A percentile compares a stretch with the other conserved stretches of the same genome.
Evolutionary conservation across 1,140 invertebrate genomes (phyloP).

Genomic region (Doryteuthis pealeii): DNA sequence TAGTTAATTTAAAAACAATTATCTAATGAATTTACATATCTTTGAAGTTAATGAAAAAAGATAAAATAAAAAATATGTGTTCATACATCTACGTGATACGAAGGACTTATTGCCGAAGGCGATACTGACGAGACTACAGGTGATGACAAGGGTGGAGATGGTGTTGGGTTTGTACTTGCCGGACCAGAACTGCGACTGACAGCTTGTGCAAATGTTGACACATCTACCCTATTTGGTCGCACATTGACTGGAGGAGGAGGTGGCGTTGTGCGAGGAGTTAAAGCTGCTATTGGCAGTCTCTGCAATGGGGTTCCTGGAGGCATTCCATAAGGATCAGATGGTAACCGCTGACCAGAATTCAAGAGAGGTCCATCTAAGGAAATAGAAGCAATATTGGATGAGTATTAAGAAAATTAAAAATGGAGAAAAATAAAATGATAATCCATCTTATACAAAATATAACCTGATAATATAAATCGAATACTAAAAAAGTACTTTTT

Average conservation of each 20-base stretch:
- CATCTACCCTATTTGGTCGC: background rate
- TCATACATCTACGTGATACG: background rate
- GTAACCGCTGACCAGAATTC: background rate
- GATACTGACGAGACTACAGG: constrained; percentile 7
- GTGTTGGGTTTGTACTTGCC: constrained; percentile 18
- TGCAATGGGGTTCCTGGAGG: constrained; percentile 19
- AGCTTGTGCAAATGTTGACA: background rate
- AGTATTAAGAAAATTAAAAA: too few relatives aligned
- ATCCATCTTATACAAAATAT: too few relatives aligned
- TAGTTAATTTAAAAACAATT: too few relatives aligned
- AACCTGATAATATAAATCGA: too few relatives aligned
- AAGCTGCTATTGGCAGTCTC: background rate
- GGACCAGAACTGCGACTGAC: background rate
- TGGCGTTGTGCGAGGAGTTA: constrained; percentile 11
- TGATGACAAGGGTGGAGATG: constrained; percentile 12
- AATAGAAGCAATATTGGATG: background rate
- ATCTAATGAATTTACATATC: too few relatives aligned
- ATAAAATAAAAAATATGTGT: background rate
- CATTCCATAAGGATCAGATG: constrained; percentile 18
- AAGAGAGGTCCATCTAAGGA: constrained; percentile 19
- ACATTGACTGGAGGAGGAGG: constrained; percentile 11
- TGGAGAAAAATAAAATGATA: too few relatives aligned
- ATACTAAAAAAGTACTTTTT: too few relatives aligned
- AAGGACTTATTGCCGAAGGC: constrained; percentile 11
- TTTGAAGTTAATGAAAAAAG: too few relatives aligned